Evolutionary conservation across 2,113 vertebrate species (phyloP).

Genomic region (Gobiocypris rarus): DNA sequence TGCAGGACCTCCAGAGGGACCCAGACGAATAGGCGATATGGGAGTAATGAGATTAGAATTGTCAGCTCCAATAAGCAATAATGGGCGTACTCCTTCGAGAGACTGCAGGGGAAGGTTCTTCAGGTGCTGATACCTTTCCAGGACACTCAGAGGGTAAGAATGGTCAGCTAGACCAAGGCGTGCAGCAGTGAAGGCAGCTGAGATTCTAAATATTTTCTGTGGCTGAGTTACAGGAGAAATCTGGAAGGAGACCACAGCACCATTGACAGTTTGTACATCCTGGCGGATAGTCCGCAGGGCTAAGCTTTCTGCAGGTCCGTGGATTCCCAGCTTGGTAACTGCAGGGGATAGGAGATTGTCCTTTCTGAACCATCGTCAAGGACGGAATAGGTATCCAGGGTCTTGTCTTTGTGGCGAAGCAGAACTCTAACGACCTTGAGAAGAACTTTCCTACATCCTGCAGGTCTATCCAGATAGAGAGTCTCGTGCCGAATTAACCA

Average conservation of each 20-base stretch:
- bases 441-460: not conserved
- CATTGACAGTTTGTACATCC: constrained; percentile 19
- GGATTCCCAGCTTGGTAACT: constrained; percentile 5
- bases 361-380: constrained; percentile 25
- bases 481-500: not conserved
- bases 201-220: not conserved
- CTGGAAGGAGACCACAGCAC: not conserved
- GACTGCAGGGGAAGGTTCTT: not conserved
- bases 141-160: not conserved
- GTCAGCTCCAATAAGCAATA: not conserved
- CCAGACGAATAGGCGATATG: not conserved
- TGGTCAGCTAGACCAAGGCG: not conserved
- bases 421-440: too few relatives aligned
- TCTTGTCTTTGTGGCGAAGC: too few relatives aligned
- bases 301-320: too few relatives aligned
- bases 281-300: constrained; percentile 21
- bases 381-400: not conserved
- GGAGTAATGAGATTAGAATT: not conserved
- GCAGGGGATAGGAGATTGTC: constrained; percentile 20
- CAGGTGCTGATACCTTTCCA: not conserved
- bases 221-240: not conserved
- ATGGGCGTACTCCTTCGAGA: not conserved
- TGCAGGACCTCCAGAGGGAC: not conserved
- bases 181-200: not conserved
- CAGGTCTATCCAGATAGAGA: not conserved